phyloP scores from a whole-genome alignment of 2,797 vertebrate genomes.

The Gymnodraco acuticeps region DNA sequence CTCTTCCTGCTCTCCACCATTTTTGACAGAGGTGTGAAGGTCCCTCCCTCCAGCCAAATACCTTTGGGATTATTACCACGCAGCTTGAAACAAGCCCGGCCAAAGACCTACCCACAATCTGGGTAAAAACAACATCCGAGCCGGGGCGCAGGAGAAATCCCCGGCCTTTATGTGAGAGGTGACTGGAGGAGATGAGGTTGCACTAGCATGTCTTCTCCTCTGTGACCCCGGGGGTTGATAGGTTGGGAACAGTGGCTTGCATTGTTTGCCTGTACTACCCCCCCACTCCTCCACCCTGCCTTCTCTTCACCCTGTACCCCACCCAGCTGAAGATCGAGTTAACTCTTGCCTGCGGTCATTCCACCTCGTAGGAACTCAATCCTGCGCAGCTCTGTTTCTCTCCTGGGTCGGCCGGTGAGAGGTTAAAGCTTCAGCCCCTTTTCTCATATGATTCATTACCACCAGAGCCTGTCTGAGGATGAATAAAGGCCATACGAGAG shows the following conservation, averaged over 20 bases:
- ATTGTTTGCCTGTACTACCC: conserved; percentile 76
- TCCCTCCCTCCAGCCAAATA: conserved; percentile 79
- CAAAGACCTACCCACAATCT: conserved; percentile 67
- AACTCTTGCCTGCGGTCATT: conserved; percentile 83
- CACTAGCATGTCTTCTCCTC: conserved; percentile 80
- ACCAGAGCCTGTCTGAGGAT: conserved; percentile 37
- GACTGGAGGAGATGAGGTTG: conserved; percentile 80
- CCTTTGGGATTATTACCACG: conserved; percentile 79
- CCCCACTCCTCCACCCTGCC: conserved; percentile 51
- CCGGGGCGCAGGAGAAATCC: conserved; percentile 75
- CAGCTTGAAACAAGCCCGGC: conserved; percentile 71
- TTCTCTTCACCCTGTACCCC: conserved; percentile 72
- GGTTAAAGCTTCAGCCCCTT: conserved; percentile 65
- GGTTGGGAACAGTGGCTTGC: conserved; percentile 79
- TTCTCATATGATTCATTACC: conserved; percentile 70
- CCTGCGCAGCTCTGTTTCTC: conserved; percentile 48
- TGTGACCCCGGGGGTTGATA: conserved; percentile 77
- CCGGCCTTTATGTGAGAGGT: conserved; percentile 80
- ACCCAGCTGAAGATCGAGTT: conserved; percentile 81
- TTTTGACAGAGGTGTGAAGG: conserved; percentile 69
- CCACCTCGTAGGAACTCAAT: conserved; percentile 78
- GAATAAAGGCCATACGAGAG: conserved; percentile 55
- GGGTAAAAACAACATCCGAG: conserved; percentile 77
- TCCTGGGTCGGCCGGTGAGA: conserved; percentile 57
- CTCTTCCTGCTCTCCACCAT: conserved; percentile 32